These are phyloP conservation scores for Chrysomela aeneicollis DNA, from an alignment of 2,888 invertebrate species.

Conservation along the genomic window DNA sequence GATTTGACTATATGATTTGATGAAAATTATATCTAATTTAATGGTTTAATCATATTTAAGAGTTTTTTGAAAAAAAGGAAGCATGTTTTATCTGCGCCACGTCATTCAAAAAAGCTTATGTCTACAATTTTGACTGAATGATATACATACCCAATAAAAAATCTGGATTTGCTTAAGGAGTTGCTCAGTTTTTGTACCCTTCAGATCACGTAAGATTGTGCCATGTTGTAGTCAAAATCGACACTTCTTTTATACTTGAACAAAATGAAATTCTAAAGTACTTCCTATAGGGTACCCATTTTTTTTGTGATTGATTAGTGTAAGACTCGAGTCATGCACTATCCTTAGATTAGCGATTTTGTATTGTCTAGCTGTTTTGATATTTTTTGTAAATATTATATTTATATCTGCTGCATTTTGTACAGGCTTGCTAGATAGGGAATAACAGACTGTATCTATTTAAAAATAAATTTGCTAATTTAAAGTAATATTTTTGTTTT, in stretches of 20 bases:
- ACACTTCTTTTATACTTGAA: conserved; percentile 31
- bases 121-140: conserved; percentile 10
- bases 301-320: conserved; percentile 46
- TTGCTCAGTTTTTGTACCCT: conserved; percentile 25
- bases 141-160: conserved; percentile 8
- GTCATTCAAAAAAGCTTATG: not conserved
- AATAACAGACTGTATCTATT: conserved; percentile 61
- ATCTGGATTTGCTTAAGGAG: conserved; percentile 1
- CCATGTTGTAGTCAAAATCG: conserved; percentile 37
- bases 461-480: conserved; percentile 60
- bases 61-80: too few relatives aligned
- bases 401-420: conserved; percentile 55
- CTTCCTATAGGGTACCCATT: conserved; percentile 41
- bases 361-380: conserved; percentile 51
- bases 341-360: conserved; percentile 48
- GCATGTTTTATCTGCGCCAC: not conserved
- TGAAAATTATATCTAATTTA: too few relatives aligned
- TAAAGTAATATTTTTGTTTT: conserved; percentile 40
- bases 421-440: conserved; percentile 60
- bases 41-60: too few relatives aligned
- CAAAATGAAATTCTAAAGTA: conserved; percentile 44
- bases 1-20: too few relatives aligned
- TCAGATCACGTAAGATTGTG: conserved; percentile 29
- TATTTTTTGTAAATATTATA: conserved; percentile 55
- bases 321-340: conserved; percentile 47